Percentiles rank a stretch among this genome's conserved stretches.
Evolutionary conservation across 2,888 invertebrate genomes (phyloP).

Genomic region (Ceraclea dissimilis): DNA sequence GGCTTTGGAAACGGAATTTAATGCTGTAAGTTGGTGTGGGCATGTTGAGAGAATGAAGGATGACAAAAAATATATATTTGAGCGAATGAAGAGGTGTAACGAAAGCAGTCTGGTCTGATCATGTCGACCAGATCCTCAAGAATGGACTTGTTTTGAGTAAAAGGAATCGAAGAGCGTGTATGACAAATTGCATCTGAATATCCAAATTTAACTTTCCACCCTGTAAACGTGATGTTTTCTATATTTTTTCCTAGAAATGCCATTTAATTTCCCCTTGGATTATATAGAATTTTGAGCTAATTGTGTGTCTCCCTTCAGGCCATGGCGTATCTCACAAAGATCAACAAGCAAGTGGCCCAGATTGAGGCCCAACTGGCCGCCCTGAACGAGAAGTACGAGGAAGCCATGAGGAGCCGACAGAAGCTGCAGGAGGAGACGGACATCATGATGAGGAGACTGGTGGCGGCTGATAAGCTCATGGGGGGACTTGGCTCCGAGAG

Average conservation of each 20-base stretch:
- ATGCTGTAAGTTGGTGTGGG: slow-evolving; percentile 36
- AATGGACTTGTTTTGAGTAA: no score
- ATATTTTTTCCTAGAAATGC: no score
- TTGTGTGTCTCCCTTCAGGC: slow-evolving; percentile 31
- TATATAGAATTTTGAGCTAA: no score
- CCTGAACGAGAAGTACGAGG: slow-evolving; percentile 68
- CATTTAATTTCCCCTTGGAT: no score
- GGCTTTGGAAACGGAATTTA: slow-evolving; percentile 65
- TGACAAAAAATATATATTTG: no score
- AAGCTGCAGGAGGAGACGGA: slow-evolving; percentile 75
- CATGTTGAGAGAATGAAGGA: no score
- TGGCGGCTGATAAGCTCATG: slow-evolving; percentile 84
- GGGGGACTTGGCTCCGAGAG: slow-evolving; percentile 77
- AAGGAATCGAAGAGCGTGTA: no score
- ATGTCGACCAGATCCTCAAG: no score
- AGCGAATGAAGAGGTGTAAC: no score
- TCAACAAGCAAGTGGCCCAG: slow-evolving; percentile 65
- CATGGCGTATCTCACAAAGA: slow-evolving; percentile 57
- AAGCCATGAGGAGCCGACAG: slow-evolving; percentile 61
- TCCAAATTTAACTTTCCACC: not conserved
- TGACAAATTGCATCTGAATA: not conserved
- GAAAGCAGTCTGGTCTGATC: no score
- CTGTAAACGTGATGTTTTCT: not conserved
- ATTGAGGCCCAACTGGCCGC: slow-evolving; percentile 62
- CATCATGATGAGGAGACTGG: slow-evolving; percentile 67